Base-by-base conservation (phyloP, 2,797 vertebrate species). In the Mus minutoides region DNA sequence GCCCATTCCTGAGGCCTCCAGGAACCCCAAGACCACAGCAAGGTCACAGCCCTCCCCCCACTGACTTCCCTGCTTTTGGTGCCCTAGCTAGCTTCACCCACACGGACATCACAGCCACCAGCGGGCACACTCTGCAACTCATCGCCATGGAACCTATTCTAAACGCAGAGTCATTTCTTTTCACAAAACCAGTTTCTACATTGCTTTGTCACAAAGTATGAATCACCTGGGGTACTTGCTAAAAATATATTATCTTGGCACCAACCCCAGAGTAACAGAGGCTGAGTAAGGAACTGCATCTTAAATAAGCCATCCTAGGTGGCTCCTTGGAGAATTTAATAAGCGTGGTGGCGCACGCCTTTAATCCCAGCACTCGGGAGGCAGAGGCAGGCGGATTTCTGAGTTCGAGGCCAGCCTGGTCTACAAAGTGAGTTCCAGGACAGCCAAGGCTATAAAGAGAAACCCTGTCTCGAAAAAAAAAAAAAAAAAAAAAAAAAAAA, bases 31-130 rank as follows among this genome's bases (percentile, higher is more conserved):
- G 77, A 37, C 29, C 31, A 14, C 58, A 91, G 29, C 79, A 43
- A 6, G 49, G 78, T 2, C 6, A 7, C 46, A 17, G 26, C 7
- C 43, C 19, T 34, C 46, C 29, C 0, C 24, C 3, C 19, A 71
- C n/a, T 11, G 21, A 79, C 56, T 49, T 56, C 58, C 58, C 69
- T 19, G 24, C n/a, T 22, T 37, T 43, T 0, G 0, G 9, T 2
- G 49, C 19, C 31, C 64, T 80, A 4, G 3, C 0, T 31, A 17
- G 6, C 22, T 24, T 54, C 46, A 43, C 21, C 22, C 4, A 1
- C 0, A 0, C 37, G 1, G 2, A 24, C n/a, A 34, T 67, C 46
- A 1, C 1, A 1, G 49, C n/a, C 8, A 5, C 31, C 46, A 22
- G 79, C 2, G 19, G 19, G 13, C 49, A 12, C 31, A 6, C 40